Percentiles rank a stretch among this genome's conserved stretches.
Conservation (phyloP, 2,113 vertebrate genomes). For the Bubalus kerabau region DNA sequence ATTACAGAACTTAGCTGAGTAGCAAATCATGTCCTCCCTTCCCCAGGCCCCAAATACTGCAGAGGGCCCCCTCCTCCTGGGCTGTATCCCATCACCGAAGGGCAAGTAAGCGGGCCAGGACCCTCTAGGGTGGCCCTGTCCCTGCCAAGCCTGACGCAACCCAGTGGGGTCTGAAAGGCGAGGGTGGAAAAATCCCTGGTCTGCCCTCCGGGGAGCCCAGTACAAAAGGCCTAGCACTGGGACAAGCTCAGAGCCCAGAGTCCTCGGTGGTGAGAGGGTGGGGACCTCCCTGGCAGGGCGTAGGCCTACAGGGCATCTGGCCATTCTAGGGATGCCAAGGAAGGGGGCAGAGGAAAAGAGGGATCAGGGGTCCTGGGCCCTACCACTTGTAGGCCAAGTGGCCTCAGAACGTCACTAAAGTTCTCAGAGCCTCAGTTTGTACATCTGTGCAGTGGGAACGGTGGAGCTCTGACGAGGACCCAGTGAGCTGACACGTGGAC, state of each 20-base stretch:
- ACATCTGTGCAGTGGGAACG: background rate
- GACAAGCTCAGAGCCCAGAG: background rate
- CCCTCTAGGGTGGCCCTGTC: background rate
- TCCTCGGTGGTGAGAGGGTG: background rate
- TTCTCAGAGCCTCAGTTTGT: background rate
- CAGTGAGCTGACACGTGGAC: background rate
- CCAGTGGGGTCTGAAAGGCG: background rate
- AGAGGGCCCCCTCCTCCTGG: background rate
- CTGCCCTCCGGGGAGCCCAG: background rate
- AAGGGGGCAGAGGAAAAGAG: background rate
- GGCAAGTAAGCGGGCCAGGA: background rate
- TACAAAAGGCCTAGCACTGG: accelerated
- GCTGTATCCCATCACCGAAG: background rate
- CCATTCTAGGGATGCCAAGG: background rate
- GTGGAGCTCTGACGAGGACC: background rate
- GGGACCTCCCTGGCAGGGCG: background rate
- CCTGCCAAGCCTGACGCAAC: background rate
- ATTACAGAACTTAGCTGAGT: background rate
- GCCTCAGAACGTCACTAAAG: background rate
- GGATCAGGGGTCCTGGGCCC: background rate
- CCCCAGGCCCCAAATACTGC: background rate
- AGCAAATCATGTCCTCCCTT: accelerated
- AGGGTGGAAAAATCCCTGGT: background rate
- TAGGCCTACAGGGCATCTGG: background rate
- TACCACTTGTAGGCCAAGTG: background rate